phyloP scores from a whole-genome alignment of 2,797 vertebrate species.

The Podarcis siculus region DNA sequence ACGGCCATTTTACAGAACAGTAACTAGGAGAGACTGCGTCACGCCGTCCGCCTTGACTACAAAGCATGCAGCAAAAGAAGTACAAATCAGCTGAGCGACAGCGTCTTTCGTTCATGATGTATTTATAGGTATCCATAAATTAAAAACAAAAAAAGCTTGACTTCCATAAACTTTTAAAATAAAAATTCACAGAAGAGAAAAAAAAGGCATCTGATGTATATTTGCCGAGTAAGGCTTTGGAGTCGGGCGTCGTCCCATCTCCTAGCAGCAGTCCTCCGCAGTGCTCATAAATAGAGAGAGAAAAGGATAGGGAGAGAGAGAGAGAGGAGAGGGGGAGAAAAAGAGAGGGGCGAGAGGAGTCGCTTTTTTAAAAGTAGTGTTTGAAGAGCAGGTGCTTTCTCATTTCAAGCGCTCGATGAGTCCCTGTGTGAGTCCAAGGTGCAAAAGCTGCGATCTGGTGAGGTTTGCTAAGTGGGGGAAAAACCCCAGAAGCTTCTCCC shows the following conservation, averaged over 20 bases:
- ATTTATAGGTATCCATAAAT: constrained; percentile 60
- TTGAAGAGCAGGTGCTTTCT: constrained; percentile 34
- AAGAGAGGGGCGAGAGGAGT: background rate
- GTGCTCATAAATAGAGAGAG: constrained; percentile 76
- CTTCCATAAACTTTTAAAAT: constrained; percentile 63
- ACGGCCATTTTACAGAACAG: background rate
- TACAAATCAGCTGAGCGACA: constrained; percentile 40
- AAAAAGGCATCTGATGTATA: constrained; percentile 85
- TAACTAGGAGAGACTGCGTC: background rate
- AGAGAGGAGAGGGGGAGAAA: constrained; percentile 22
- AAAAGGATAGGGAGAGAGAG: constrained; percentile 19
- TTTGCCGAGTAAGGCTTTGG: constrained; percentile 87
- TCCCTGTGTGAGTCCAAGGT: constrained; percentile 96
- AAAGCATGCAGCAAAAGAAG: constrained; percentile 1
- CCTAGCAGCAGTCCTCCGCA: constrained; percentile 63
- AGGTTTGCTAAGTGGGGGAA: constrained; percentile 91
- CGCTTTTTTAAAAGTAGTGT: background rate
- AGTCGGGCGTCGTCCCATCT: constrained; percentile 66
- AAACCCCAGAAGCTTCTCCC: constrained; percentile 91
- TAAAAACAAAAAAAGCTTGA: background rate
- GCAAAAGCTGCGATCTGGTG: constrained; percentile 88
- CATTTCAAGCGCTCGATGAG: constrained; percentile 96
- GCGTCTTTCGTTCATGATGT: constrained; percentile 28
- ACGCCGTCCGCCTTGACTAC: background rate
- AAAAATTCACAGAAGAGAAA: constrained; percentile 32